Evolutionary conservation across 2,797 vertebrate species (phyloP).

Genomic region (Poecile montanus): DNA sequence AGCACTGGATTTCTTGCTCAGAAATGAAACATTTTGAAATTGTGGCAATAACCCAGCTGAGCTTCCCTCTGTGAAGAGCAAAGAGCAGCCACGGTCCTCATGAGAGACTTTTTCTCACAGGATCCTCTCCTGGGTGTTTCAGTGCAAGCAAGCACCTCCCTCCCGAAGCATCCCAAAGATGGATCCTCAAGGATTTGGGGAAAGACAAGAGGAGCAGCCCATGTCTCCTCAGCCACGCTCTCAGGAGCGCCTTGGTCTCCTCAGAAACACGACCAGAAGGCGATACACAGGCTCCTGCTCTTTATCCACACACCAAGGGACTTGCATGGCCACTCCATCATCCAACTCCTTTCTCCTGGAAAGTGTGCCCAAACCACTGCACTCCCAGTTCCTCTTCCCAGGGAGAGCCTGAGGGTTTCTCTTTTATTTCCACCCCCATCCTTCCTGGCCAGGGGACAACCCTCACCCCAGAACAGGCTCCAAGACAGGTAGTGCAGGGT

Average conservation of each 20-base stretch:
- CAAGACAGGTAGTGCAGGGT: slow-evolving; percentile 26
- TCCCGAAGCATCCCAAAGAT: neutral
- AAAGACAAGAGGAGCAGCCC: neutral
- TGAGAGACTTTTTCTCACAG: neutral
- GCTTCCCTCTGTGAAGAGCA: neutral
- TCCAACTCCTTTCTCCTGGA: neutral
- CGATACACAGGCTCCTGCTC: neutral
- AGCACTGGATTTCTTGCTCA: neutral
- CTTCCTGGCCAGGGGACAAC: slow-evolving; percentile 27
- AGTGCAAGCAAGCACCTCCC: neutral
- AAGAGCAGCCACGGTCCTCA: neutral
- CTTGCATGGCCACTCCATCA: neutral
- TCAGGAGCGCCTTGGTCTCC: rapidly evolving
- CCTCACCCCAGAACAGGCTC: slow-evolving; percentile 20
- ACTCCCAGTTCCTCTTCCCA: neutral
- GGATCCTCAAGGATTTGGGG: neutral
- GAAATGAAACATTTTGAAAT: neutral
- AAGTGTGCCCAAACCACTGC: neutral
- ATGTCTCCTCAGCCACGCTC: neutral
- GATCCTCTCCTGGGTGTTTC: neutral
- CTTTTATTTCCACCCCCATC: slow-evolving; percentile 3
- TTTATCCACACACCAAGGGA: neutral
- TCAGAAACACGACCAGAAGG: neutral
- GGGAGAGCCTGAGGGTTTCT: neutral
- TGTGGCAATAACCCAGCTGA: neutral